phyloP scores from a whole-genome alignment of 2,113 vertebrate species.

The Elephantulus edwardii region DNA sequence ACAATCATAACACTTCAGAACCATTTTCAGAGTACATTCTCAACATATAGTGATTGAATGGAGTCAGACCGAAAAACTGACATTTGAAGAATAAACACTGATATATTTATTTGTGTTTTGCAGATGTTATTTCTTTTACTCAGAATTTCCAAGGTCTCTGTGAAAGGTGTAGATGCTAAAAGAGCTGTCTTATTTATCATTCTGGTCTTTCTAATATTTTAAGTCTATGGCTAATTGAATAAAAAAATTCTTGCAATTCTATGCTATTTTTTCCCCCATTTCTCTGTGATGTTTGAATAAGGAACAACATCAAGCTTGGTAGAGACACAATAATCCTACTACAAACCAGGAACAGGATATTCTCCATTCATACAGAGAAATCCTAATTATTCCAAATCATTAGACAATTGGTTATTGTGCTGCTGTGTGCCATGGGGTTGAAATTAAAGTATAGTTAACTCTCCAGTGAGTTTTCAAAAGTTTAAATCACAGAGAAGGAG shows the following conservation, averaged over 20 bases:
- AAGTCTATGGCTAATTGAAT: neutral
- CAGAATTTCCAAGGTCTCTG: neutral
- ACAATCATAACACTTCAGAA: neutral
- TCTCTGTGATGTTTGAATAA: neutral
- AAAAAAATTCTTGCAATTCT: neutral
- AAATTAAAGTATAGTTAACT: no score
- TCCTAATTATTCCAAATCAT: neutral
- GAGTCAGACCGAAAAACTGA: neutral
- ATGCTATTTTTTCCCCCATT: neutral
- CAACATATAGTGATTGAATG: neutral
- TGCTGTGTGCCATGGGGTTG: no score
- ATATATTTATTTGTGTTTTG: neutral
- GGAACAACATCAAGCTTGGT: neutral
- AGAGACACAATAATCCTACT: accelerated
- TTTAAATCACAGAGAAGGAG: no score
- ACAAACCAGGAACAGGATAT: neutral
- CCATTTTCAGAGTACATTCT: neutral
- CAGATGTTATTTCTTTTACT: neutral
- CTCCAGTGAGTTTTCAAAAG: no score
- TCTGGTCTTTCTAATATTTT: neutral
- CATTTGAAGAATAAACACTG: neutral
- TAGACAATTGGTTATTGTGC: no score
- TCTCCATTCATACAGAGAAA: neutral
- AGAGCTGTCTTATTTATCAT: neutral
- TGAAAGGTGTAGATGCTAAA: neutral